Conservation (phyloP, 2,797 vertebrate genomes). For the Ptychobarbus kaznakovi region DNA sequence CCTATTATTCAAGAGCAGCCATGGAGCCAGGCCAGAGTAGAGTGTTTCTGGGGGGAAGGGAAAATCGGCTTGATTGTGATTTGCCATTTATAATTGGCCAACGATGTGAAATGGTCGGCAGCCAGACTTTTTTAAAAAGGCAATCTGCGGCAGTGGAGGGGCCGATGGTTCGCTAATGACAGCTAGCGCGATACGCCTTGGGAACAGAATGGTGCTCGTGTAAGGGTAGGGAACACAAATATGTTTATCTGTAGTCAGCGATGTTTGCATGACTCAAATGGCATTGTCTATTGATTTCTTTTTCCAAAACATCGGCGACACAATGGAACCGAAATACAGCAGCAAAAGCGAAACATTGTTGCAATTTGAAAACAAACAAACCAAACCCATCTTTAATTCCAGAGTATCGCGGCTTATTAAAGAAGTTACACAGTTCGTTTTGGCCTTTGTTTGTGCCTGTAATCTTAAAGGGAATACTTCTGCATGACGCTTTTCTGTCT, state of each 20-base stretch:
- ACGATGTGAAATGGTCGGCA: constrained; percentile 73
- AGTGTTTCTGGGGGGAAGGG: constrained; percentile 65
- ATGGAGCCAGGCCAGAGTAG: constrained; percentile 73
- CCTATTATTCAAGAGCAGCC: constrained; percentile 76
- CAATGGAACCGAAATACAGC: constrained; percentile 48
- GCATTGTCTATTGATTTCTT: constrained; percentile 60
- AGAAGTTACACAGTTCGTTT: constrained; percentile 17
- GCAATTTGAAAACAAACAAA: constrained; percentile 46
- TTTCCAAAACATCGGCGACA: constrained; percentile 47
- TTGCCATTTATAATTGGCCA: constrained; percentile 80
- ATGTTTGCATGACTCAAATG: constrained; percentile 65
- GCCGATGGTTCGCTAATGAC: constrained; percentile 79
- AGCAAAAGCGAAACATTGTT: constrained; percentile 35
- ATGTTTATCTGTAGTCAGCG: constrained; percentile 64
- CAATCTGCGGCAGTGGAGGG: constrained; percentile 79
- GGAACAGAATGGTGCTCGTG: constrained; percentile 65
- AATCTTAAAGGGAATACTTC: constrained; percentile 41
- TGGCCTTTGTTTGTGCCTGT: constrained; percentile 37
- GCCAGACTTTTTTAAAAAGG: constrained; percentile 74
- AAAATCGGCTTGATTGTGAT: constrained; percentile 75
- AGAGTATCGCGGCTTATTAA: constrained; percentile 28
- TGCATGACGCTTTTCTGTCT: constrained; percentile 2
- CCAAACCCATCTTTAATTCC: constrained; percentile 49
- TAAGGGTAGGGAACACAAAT: constrained; percentile 66
- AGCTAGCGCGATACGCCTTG: constrained; percentile 73